Base-by-base conservation (phyloP, 23 tunicate genomes). In the Corella eumyota region DNA sequence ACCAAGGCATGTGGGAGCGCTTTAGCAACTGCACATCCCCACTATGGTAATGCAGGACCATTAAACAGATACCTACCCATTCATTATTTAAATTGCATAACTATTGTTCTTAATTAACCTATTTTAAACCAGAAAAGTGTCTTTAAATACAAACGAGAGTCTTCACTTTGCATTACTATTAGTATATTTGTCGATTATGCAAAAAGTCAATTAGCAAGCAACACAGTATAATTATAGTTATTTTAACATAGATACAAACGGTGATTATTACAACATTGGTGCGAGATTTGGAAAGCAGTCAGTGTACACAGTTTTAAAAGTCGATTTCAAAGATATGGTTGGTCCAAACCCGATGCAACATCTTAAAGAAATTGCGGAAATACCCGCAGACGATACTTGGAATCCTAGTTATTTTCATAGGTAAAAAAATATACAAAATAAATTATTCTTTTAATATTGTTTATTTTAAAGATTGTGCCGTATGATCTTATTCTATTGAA, bases 241-340 rank as follows among this genome's bases (percentile, higher is more conserved):
- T 11, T 48, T 48, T 4, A 48, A 9, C 24, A 20, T 34, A 66
- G 71, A 66, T 21, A 50, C 27, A 25, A 72, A 72, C 27, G 78
- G 78, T 0, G 78, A 72, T 61, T 72, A 60, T 25, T 72, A 72
- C 68, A 61, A 61, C 45, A 21, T 72, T 28, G 68, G 68, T 32
- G 1, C 15, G 13, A 65, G 45, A 17, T 34, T 35, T 25, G 76
- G 76, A 4, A 36, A 28, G 6, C 50, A 49, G 19, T 27, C 58
- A 5, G 50, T 30, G 27, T 72, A 72, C 50, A 47, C 36, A 2
- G 50, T 72, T 1, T 34, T 26, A 30, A 72, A 33, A 50, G 54
- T 72, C 2, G 61, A 68, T 24, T 49, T 50, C 1, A 51, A 58
- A 22, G 59, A 66, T 23, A 34, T 70, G 56, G 11, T 19, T 31